Conservation (phyloP, 2,888 invertebrate species). For the Pollenia angustigena region DNA sequence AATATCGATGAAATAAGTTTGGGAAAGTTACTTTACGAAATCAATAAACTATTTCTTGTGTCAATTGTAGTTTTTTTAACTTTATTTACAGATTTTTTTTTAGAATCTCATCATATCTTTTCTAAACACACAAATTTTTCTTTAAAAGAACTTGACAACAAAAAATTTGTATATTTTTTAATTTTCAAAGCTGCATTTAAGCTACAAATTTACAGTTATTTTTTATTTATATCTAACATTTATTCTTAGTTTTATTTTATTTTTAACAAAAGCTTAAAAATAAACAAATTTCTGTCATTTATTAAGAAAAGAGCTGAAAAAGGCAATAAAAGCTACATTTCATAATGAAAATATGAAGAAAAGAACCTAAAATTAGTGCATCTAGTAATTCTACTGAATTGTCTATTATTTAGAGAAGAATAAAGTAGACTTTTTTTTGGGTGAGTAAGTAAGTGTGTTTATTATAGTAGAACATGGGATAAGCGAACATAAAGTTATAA, state of each 20-base stretch:
- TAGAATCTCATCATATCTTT: no score
- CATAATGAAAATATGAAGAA: neutral
- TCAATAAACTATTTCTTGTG: no score
- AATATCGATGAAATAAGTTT: no score
- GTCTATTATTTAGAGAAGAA: slow-evolving; percentile 20
- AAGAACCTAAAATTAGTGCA: slow-evolving; percentile 53
- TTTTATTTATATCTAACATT: neutral
- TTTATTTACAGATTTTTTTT: no score
- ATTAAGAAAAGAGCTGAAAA: slow-evolving; percentile 20
- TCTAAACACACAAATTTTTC: neutral
- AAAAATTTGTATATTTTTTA: slow-evolving; percentile 14
- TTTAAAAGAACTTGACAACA: neutral
- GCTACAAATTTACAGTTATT: neutral
- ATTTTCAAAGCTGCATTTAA: slow-evolving; percentile 30
- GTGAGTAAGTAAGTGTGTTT: neutral
- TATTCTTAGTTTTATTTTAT: slow-evolving; percentile 24
- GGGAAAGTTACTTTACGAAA: no score
- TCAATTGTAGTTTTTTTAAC: no score
- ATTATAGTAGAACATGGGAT: no score
- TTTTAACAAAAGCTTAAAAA: slow-evolving; percentile 66
- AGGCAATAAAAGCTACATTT: neutral
- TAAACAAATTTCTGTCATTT: slow-evolving; percentile 52
- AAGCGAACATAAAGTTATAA: no score
- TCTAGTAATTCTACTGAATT: neutral
- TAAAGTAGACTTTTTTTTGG: neutral